Base-by-base conservation (phyloP, 2,113 vertebrate species). In the Cariama cristata region DNA sequence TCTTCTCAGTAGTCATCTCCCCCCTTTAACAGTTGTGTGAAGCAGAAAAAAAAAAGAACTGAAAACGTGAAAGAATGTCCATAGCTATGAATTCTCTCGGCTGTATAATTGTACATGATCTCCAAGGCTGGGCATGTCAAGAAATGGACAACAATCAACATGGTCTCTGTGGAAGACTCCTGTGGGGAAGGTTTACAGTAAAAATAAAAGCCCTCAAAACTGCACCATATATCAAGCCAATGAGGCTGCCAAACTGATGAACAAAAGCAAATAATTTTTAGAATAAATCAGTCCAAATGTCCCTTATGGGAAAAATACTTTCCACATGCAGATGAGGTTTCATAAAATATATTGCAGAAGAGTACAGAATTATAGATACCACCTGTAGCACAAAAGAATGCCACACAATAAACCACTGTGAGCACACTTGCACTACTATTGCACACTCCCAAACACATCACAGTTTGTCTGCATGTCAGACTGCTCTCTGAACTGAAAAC, bases 191-290 rank as follows among this genome's bases (percentile, higher is more conserved):
- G 42, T 74, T 95, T 88, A 92, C 38, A 76, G 52, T 93, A 74
- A 87, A 96, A 97, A 95, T 94, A 95, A 97, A 97, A 87, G 69
- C 50, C 33, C 71, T 71, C 42, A 67, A 71, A 95, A 86, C 35
- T 90, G n/a, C 21, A 52, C 42, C 10, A 64, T 67, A 52, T n/a
- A 96, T 96, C 89, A 96, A 92, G 81, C 60, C 35, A 28, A 81
- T 59, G 79, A 94, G 56, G 64, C 60, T 96, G 59, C 26, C n/a
- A 96, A n/a, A 55, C 86, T 12, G 30, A 38, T 73, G 64, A 59
- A 77, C 56, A 88, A 89, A 86, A 79, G 53, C 40, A 80, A 79
- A 83, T 45, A 82, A 52, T 95, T 97, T 90, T 91, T 79, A 60
- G 47, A 79, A 76, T 32, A 60, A 86, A 92, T 86, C 68, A 95